These are phyloP conservation scores for Platysternon megacephalum DNA, from an alignment of 2,113 vertebrate species.

Conservation along the genomic window DNA sequence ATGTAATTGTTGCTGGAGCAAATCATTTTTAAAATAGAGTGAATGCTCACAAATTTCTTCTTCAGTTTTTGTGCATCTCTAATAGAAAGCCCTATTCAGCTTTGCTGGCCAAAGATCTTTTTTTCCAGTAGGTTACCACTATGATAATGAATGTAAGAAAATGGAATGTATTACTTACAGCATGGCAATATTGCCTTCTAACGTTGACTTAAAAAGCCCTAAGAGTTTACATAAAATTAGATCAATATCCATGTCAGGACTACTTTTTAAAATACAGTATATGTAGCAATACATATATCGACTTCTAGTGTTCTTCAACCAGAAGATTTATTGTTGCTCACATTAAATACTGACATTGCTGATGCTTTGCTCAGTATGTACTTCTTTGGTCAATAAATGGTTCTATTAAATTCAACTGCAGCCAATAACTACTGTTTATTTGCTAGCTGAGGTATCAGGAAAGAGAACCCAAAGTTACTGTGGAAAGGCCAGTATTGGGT, in stretches of 20 bases:
- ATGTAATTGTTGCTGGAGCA: background rate
- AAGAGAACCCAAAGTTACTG: background rate
- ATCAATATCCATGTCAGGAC: background rate
- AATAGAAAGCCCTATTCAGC: background rate
- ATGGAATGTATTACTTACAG: fast-evolving
- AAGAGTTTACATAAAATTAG: background rate
- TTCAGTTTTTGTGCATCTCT: background rate
- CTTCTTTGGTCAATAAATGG: background rate
- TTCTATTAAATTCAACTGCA: background rate
- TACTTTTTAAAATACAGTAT: background rate
- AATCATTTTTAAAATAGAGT: background rate
- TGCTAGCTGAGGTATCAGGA: background rate
- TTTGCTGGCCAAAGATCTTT: background rate
- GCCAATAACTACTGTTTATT: background rate
- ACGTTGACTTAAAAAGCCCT: background rate
- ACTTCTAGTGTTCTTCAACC: background rate
- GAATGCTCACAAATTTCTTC: background rate
- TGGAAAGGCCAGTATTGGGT: fast-evolving
- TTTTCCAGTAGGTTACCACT: background rate
- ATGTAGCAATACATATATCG: background rate
- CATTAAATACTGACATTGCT: background rate
- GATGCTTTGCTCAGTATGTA: background rate
- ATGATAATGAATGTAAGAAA: background rate
- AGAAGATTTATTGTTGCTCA: background rate
- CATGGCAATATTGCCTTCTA: background rate